phyloP scores from a whole-genome alignment of 1,140 invertebrate genomes.

The Drosophila virilis region DNA sequence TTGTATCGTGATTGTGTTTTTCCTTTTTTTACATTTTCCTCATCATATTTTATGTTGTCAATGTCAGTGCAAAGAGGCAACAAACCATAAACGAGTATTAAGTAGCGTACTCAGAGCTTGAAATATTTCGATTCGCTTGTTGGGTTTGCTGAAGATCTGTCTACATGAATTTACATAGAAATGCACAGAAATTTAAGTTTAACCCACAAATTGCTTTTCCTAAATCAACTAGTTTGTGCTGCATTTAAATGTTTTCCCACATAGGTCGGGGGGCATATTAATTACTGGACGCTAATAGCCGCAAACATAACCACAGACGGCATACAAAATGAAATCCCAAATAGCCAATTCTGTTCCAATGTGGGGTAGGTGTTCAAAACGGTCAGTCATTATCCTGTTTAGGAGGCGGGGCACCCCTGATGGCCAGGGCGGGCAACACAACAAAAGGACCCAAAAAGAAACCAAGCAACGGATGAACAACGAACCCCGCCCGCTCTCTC shows the following conservation, averaged over 20 bases:
- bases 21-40: not conserved
- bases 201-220: not conserved
- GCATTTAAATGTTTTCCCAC: conserved; percentile 29
- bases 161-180: not conserved
- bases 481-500: not conserved
- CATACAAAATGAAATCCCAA: conserved; percentile 28
- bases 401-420: conserved; percentile 1
- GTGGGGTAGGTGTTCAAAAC: conserved; percentile 38
- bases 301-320: conserved; percentile 38
- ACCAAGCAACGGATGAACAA: conserved; percentile 33
- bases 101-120: not conserved
- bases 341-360: conserved; percentile 42
- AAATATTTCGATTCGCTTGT: not conserved
- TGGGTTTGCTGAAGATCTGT: not conserved
- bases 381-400: conserved; percentile 35
- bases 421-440: conserved; percentile 2
- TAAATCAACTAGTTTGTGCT: not conserved
- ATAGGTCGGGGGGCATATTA: conserved; percentile 26
- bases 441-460: conserved; percentile 1
- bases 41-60: not conserved
- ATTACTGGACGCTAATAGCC: conserved; percentile 47
- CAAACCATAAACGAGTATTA: not conserved
- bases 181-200: conserved; percentile 11
- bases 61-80: not conserved
- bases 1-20: conserved; percentile 13